Evolutionary conservation across 2,113 vertebrate genomes (phyloP).

Genomic region (Thomomys bottae): DNA sequence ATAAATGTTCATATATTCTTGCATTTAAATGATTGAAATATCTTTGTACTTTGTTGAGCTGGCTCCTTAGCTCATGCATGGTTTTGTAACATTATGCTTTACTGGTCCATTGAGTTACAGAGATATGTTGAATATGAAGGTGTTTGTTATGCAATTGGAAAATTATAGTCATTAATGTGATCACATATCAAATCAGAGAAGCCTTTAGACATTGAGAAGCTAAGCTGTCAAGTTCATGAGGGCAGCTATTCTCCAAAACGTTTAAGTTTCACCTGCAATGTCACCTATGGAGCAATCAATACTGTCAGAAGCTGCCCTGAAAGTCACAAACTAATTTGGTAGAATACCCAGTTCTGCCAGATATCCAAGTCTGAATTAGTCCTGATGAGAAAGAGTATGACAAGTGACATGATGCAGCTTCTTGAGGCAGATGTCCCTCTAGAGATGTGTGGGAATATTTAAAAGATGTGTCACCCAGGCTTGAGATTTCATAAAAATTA

Average conservation of each 20-base stretch:
- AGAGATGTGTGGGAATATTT: neutral
- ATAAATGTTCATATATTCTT: neutral
- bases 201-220: neutral
- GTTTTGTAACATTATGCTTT: neutral
- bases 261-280: conserved; percentile 27
- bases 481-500: neutral
- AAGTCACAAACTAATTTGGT: neutral
- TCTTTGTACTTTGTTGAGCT: neutral
- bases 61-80: neutral
- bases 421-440: neutral
- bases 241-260: neutral
- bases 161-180: neutral
- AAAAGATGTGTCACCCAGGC: neutral
- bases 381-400: neutral
- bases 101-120: neutral
- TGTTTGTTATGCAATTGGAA: neutral
- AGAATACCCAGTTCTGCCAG: neutral
- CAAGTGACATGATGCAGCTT: neutral
- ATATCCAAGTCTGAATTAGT: neutral
- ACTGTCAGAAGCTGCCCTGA: neutral
- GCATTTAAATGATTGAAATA: neutral
- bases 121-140: neutral
- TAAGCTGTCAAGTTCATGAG: neutral
- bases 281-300: neutral
- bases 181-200: neutral